Base-by-base conservation (phyloP, 53 echinoderm and acorn worm genomes). In the Holothuria leucospilota region DNA sequence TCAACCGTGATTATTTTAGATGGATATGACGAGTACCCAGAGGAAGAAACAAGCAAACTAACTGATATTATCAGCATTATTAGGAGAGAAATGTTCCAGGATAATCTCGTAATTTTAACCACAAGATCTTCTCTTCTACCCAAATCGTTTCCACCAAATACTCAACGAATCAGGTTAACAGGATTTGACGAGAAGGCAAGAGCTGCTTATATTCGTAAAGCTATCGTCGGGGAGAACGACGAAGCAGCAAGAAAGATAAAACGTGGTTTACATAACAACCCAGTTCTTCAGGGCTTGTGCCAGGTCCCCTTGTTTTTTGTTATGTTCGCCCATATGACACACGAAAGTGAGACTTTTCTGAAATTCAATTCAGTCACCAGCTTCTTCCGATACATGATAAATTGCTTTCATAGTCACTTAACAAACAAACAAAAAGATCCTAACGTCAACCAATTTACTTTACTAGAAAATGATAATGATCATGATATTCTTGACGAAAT, bases 1-100 rank as follows among this genome's bases (percentile, higher is more conserved):
- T 75, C 75, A 75, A 75, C 52, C 16, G 23, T 75, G 9, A 75
- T 75, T 51, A 75, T 75, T 20, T 49, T 75, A 25, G 75, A 75
- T 75, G 75, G 75, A 75, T 75, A 25, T 24, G 75, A 75, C 52
- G 75, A 75, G 75, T 75, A 75, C 14, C 75, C 75, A 1, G 75
- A 75, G 15, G n/a, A 75, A 39, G 75, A 75, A 15, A 4, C 15
- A 10, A 18, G 15, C 5, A 10, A 23, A 14, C 18, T 51, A 16
- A 40, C 75, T 23, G 75, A 75, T 11, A n/a, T 75, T 10, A 75
- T 20, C 12, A 75, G 24, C 12, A 75, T 75, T 27, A 75, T 75
- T 14, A 49, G 41, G 28, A 52, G 75, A 14, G 75, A 75, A 0
- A 75, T 75, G 51, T 51, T 49, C 39, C 75, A 75, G 28, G 24